Base-by-base conservation (phyloP, 2,113 vertebrate species). In the Corapipo altera region DNA sequence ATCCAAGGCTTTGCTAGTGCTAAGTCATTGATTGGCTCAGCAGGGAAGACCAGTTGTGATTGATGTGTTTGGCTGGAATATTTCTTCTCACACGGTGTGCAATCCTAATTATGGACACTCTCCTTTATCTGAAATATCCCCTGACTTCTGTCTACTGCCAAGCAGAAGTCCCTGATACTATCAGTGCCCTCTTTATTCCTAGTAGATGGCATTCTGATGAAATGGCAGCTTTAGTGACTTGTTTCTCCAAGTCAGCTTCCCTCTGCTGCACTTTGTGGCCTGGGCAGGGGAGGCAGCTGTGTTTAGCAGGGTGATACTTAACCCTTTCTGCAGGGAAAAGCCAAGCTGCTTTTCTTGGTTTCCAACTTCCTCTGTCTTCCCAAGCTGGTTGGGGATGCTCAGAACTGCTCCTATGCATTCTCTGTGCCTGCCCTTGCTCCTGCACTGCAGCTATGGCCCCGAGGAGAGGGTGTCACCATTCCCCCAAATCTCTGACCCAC, bases 391-490 rank as follows among this genome's bases (percentile, higher is more conserved):
- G 43, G 15, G 14, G 24, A 57, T 39, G 32, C n/a, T 52, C 51
- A 33, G 33, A 69, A 7, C 44, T 6, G 1, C 21, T 61, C 33
- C 18, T 15, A 65, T 33, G 49, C 5, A 0, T 48, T 43, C 65
- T 71, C 49, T 52, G 55, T 37, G 22, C 26, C 26, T 81, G 51
- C 37, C 26, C 52, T 59, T 89, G 43, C 30, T 81, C 48, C 33
- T 55, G 44, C 32, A 12, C 35, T 4, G 1, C 37, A 80, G 54
- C 41, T 8, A 8, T 22, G 8, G 6, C 15, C 17, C 18, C 0
- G 0, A 1, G 33, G 4, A 52, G 6, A 28, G 46, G 44, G 22
- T 79, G 6, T 88, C 4, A 3, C 18, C 18, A 37, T 18, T 12
- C 9, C 5, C 14, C 8, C 10, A 27, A 19, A 21, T 51, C 59